Evolutionary conservation across 1,140 invertebrate species (phyloP).

Genomic region (Sycophila sp.): DNA sequence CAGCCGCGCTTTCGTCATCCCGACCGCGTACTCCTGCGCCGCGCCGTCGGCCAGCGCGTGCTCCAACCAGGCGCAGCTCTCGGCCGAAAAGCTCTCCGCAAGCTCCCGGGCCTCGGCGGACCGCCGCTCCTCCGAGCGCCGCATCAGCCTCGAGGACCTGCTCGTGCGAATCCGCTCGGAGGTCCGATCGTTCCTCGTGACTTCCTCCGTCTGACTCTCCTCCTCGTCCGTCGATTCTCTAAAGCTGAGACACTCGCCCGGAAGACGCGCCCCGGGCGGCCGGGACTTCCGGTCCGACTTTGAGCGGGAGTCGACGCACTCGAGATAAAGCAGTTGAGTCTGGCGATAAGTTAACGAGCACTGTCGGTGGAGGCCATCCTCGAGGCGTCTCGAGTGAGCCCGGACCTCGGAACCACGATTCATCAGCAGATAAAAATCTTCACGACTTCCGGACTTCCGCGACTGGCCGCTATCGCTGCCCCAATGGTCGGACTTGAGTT

Average conservation of each 20-base stretch:
- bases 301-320: background rate
- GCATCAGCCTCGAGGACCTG: too few relatives aligned
- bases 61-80: background rate
- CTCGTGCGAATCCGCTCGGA: too few relatives aligned
- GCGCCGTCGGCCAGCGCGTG: background rate
- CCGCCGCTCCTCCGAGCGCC: background rate
- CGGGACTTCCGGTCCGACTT: background rate
- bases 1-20: background rate
- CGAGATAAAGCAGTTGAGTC: background rate
- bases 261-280: background rate
- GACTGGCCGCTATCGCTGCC: background rate
- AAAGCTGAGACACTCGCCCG: background rate
- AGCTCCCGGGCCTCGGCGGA: background rate
- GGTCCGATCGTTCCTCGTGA: too few relatives aligned
- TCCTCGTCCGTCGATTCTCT: background rate
- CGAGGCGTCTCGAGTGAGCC: background rate
- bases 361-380: too few relatives aligned
- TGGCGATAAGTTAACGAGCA: background rate
- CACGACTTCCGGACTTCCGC: background rate
- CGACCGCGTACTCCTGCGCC: background rate
- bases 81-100: background rate
- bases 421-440: background rate
- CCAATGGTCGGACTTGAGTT: background rate
- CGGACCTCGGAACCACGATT: too few relatives aligned
- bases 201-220: background rate